Percentiles rank a stretch among this genome's conserved stretches.
Evolutionary conservation across 1,140 invertebrate species (phyloP).

Genomic region (Leptinotarsa defecta): DNA sequence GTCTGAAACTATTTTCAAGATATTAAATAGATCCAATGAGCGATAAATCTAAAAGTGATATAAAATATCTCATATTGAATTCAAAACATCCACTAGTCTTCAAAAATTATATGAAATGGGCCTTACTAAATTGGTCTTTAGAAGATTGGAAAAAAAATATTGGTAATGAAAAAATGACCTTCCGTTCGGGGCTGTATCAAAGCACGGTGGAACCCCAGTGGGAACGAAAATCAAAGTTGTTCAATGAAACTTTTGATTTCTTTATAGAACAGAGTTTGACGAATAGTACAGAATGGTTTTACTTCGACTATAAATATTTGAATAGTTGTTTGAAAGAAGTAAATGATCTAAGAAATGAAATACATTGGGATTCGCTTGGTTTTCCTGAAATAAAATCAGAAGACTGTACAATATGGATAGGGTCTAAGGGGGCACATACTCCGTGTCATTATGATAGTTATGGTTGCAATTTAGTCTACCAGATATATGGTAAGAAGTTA

Average conservation of each 20-base stretch:
- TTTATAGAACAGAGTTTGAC: slow-evolving; percentile 62
- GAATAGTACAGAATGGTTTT: slow-evolving; percentile 67
- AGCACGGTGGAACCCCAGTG: slow-evolving; percentile 69
- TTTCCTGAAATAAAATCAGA: slow-evolving; percentile 68
- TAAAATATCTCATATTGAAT: neutral
- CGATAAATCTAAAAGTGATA: neutral
- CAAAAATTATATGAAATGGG: slow-evolving; percentile 51
- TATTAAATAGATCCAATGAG: no score
- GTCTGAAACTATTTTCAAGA: no score
- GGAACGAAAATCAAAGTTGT: slow-evolving; percentile 68
- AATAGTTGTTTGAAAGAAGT: slow-evolving; percentile 68
- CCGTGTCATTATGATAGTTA: slow-evolving; percentile 94
- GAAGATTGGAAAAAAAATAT: slow-evolving; percentile 56
- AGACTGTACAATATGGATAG: slow-evolving; percentile 89
- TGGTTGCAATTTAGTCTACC: slow-evolving; percentile 89
- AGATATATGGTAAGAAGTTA: slow-evolving; percentile 87
- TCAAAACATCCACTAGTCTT: slow-evolving; percentile 44
- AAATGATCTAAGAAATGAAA: slow-evolving; percentile 63
- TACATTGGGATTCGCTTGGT: slow-evolving; percentile 78
- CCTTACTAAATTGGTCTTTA: slow-evolving; percentile 58
- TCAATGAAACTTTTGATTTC: slow-evolving; percentile 64
- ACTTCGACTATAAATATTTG: slow-evolving; percentile 87
- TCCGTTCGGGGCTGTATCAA: slow-evolving; percentile 55
- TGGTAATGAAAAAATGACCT: slow-evolving; percentile 55
- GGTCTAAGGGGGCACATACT: slow-evolving; percentile 85